Evolutionary conservation across 1,140 invertebrate genomes (phyloP).

Genomic region (Heliconius melpomene): DNA sequence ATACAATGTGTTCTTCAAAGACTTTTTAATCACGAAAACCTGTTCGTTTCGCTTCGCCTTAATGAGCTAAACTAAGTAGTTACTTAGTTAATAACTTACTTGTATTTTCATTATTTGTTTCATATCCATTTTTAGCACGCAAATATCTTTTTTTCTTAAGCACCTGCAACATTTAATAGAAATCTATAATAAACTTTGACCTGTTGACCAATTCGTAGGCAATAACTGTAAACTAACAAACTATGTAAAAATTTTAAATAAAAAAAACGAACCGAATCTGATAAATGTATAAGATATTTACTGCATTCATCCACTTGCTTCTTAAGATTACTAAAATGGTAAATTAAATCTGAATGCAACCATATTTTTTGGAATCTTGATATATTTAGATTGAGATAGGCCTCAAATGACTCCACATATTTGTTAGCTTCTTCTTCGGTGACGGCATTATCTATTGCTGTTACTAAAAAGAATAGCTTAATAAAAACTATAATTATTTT

Average conservation of each 20-base stretch:
- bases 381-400: constrained; percentile 37
- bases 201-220: too few relatives aligned
- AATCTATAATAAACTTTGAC: too few relatives aligned
- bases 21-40: too few relatives aligned
- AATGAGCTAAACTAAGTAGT: too few relatives aligned
- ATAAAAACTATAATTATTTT: not conserved
- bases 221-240: too few relatives aligned
- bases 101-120: not conserved
- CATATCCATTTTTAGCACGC: not conserved
- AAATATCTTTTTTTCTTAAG: constrained; percentile 25
- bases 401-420: constrained; percentile 43
- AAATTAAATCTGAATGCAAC: constrained; percentile 35
- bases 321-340: constrained; percentile 37
- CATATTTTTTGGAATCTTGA: constrained; percentile 34
- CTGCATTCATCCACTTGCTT: constrained; percentile 36
- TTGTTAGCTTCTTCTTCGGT: constrained; percentile 26
- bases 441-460: constrained; percentile 37
- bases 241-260: not conserved
- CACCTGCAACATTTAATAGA: constrained; percentile 14
- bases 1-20: too few relatives aligned
- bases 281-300: constrained; percentile 34
- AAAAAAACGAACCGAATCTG: constrained; percentile 35
- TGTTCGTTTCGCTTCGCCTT: too few relatives aligned
- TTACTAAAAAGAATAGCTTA: constrained; percentile 32
- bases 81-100: constrained; percentile 8